These are phyloP conservation scores for Phasia obesa DNA, from an alignment of 2,888 invertebrate genomes.

Conservation along the genomic window DNA sequence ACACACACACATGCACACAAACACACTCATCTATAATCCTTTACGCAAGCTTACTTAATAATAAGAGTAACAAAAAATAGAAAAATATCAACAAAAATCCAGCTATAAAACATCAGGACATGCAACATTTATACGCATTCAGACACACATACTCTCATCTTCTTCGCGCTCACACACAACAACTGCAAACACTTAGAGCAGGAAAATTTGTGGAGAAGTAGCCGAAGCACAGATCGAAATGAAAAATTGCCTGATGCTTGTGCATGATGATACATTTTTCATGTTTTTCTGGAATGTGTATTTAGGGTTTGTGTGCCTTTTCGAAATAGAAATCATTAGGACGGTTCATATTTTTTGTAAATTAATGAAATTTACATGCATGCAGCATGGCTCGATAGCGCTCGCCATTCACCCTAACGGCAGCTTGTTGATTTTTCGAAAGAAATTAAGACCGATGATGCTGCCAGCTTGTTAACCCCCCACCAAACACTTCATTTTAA, in stretches of 20 bases:
- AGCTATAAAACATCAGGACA: slow-evolving; percentile 48
- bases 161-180: slow-evolving; percentile 38
- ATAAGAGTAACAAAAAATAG: slow-evolving; percentile 37
- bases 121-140: slow-evolving; percentile 29
- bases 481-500: no score
- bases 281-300: slow-evolving; percentile 24
- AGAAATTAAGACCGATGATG: no score
- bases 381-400: no score
- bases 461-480: no score
- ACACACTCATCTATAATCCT: slow-evolving; percentile 70
- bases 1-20: slow-evolving; percentile 34
- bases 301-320: slow-evolving; percentile 32
- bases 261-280: slow-evolving; percentile 64
- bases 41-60: slow-evolving; percentile 72
- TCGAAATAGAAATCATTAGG: slow-evolving; percentile 14
- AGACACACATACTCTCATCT: slow-evolving; percentile 15
- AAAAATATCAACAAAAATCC: slow-evolving; percentile 54
- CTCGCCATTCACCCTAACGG: no score
- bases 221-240: slow-evolving; percentile 58
- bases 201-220: slow-evolving; percentile 55
- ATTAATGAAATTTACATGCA: no score
- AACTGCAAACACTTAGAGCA: slow-evolving; percentile 13
- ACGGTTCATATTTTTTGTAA: background rate
- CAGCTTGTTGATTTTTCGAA: no score
- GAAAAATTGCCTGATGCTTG: slow-evolving; percentile 68